phyloP scores from a whole-genome alignment of 2,888 invertebrate genomes.

The Drosophila dives region DNA sequence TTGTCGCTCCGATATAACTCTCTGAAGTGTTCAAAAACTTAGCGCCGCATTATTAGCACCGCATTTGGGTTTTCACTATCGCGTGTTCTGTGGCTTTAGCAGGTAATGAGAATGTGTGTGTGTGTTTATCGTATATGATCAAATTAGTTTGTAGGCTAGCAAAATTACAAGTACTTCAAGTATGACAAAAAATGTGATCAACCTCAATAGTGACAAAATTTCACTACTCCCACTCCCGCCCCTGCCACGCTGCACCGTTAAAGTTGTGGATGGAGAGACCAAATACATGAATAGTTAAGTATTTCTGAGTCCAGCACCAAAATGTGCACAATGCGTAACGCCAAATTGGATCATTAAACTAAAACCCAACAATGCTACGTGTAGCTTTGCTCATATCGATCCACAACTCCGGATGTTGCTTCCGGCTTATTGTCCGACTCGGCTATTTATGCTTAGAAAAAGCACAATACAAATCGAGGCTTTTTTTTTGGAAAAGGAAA shows the following conservation, averaged over 20 bases:
- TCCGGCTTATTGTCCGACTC: constrained; percentile 82
- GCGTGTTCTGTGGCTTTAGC: constrained; percentile 46
- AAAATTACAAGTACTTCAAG: constrained; percentile 30
- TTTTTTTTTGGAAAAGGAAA: constrained; percentile 31
- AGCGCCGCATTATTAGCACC: constrained; percentile 55
- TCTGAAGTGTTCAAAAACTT: constrained; percentile 10
- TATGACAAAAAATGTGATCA: constrained; percentile 40
- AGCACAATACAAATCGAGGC: constrained; percentile 53
- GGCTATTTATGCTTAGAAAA: constrained; percentile 69
- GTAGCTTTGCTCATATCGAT: constrained; percentile 75
- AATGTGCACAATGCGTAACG: constrained; percentile 81
- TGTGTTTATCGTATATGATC: constrained; percentile 57
- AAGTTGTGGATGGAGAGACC: constrained; percentile 11
- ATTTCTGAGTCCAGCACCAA: constrained; percentile 53
- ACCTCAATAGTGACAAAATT: constrained; percentile 70
- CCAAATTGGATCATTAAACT: constrained; percentile 79
- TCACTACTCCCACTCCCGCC: constrained; percentile 23
- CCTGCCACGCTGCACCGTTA: constrained; percentile 9
- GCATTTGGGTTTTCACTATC: constrained; percentile 36
- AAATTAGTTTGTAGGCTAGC: constrained; percentile 57
- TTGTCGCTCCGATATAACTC: constrained; percentile 26
- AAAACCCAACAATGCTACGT: constrained; percentile 67
- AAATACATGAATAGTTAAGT: constrained; percentile 60
- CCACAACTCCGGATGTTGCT: constrained; percentile 82
- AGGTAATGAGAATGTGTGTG: constrained; percentile 2